These are phyloP conservation scores for Haplotaxodon microlepis DNA, from an alignment of 2,113 vertebrate genomes.

Conservation along the genomic window DNA sequence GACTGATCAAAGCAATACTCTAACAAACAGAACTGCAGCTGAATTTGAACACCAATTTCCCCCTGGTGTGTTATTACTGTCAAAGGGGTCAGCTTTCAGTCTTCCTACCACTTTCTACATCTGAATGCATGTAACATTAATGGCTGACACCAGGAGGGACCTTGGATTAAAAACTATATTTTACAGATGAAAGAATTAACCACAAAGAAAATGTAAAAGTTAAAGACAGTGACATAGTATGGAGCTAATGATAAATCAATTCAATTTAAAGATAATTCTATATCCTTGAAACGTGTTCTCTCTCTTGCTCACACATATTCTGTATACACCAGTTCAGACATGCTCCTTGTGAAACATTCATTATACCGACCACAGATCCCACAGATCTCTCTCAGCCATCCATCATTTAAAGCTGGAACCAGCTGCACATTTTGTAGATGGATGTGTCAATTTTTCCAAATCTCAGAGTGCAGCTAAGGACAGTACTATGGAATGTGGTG, in stretches of 20 bases:
- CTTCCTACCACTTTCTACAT: neutral
- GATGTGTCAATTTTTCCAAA: neutral
- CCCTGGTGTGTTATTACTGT: neutral
- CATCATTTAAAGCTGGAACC: neutral
- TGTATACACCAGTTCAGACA: neutral
- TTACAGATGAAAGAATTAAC: neutral
- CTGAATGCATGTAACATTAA: neutral
- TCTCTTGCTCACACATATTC: neutral
- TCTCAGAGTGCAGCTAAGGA: neutral
- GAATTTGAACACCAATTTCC: neutral
- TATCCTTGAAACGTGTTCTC: neutral
- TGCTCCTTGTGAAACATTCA: constrained; percentile 10
- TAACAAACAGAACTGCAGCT: neutral
- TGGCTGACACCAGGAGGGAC: neutral
- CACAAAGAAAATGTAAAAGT: neutral
- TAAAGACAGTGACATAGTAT: neutral
- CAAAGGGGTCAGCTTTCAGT: neutral
- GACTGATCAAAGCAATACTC: neutral
- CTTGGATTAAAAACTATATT: constrained; percentile 14
- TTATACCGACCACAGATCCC: neutral
- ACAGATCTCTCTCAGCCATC: neutral
- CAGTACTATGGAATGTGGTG: neutral
- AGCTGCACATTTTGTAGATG: constrained; percentile 4
- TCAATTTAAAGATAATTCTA: neutral
- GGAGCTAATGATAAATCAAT: neutral